These are phyloP conservation scores for Drosophila dunni DNA, from an alignment of 1,140 invertebrate genomes.

Conservation along the genomic window DNA sequence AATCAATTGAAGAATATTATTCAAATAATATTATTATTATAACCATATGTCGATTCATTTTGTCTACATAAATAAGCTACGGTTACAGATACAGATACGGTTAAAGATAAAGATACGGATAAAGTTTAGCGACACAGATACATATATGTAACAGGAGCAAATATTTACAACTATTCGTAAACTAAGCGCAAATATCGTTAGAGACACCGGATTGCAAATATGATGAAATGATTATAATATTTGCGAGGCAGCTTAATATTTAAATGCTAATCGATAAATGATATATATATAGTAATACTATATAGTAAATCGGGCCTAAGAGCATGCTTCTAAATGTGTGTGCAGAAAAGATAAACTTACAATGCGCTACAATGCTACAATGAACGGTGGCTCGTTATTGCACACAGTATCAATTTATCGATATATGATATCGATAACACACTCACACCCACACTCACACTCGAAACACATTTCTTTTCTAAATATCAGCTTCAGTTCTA, in stretches of 20 bases:
- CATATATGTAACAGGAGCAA: constrained; percentile 13
- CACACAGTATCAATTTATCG: constrained; percentile 16
- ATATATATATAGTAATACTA: constrained; percentile 14
- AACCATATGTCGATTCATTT: constrained; percentile 32
- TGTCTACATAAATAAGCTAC: constrained; percentile 20
- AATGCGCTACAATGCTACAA: constrained; percentile 4
- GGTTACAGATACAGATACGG: constrained; percentile 9
- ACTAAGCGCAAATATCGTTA: constrained; percentile 46
- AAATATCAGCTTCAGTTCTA: constrained; percentile 27
- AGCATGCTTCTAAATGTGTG: constrained; percentile 7
- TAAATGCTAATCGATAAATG: neutral
- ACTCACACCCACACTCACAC: neutral
- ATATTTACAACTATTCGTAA: constrained; percentile 40
- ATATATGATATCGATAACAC: constrained; percentile 8
- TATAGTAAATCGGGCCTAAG: constrained; percentile 6
- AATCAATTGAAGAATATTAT: constrained; percentile 36
- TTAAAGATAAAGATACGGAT: neutral
- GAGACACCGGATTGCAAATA: constrained; percentile 17
- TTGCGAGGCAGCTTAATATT: constrained; percentile 13
- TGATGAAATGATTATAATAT: neutral
- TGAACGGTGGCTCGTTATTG: constrained; percentile 2
- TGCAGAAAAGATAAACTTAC: neutral
- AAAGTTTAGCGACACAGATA: constrained; percentile 12
- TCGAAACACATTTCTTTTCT: neutral
- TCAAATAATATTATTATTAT: constrained; percentile 6